Percentiles rank a stretch among this genome's conserved stretches.
Conservation (phyloP, 2,888 invertebrate genomes). For the Scaptodrosophila latifasciaeformis region DNA sequence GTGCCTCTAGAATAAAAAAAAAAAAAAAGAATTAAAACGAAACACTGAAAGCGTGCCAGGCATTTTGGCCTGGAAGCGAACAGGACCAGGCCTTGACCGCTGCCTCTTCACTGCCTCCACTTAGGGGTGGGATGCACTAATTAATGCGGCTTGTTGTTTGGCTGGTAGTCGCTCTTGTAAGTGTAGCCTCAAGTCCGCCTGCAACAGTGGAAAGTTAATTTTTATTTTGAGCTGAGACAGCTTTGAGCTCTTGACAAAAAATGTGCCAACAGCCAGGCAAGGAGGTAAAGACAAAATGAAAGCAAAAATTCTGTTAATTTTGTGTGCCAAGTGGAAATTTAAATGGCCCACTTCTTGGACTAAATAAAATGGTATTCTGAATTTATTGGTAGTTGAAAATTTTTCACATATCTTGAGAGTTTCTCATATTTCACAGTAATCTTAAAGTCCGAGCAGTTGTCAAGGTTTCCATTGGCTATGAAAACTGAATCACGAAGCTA, state of each 20-base stretch:
- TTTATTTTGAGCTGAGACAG: background rate
- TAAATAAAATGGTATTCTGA: no score
- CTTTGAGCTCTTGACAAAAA: background rate
- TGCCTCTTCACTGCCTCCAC: background rate
- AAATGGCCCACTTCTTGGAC: no score
- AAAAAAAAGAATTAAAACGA: slow-evolving; percentile 9
- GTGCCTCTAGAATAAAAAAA: slow-evolving; percentile 7
- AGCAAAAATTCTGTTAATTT: slow-evolving; percentile 15
- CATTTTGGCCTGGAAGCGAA: slow-evolving; percentile 6
- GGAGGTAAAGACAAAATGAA: no score
- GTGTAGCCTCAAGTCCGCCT: background rate
- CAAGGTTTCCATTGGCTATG: no score
- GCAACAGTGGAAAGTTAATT: background rate
- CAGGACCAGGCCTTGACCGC: slow-evolving; percentile 32
- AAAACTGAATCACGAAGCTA: no score
- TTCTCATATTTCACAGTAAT: no score
- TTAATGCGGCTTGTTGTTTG: slow-evolving; percentile 58
- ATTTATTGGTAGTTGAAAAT: no score
- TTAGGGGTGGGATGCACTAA: slow-evolving; percentile 47
- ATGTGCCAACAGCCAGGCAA: background rate
- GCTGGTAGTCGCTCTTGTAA: background rate
- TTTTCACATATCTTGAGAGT: no score
- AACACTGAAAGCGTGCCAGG: slow-evolving; percentile 16
- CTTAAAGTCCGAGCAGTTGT: no score
- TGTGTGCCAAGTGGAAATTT: no score